Evolutionary conservation across 2,888 invertebrate species (phyloP), one percentile per base, ranked within the genome.

Genomic region (Clanis bilineata): DNA sequence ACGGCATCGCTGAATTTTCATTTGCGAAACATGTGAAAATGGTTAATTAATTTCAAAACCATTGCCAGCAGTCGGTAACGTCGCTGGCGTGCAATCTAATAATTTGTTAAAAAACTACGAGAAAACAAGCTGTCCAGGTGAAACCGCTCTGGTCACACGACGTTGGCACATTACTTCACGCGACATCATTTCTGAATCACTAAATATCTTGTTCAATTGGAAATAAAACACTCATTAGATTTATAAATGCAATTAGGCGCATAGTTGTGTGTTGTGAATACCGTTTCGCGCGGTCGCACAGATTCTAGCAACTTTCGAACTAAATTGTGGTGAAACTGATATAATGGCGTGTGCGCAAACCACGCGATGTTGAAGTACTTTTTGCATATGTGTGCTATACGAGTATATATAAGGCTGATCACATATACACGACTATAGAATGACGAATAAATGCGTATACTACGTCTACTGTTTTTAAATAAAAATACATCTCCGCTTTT

Each of bases 271-370:
- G 71, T 62, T 69, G 77, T 76, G 78, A 82, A 83, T 83, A 79
- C 77, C 85, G 90, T 84, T 79, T 77, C 87, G 85, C 87, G 81
- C 83, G 89, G 86, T 76, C 83, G 87, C 77, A 68, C 73, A 66
- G 63, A 68, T 64, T 71, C 74, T 66, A 62, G 63, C 73, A 73
- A 84, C 89, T 89, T 90, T 90, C 88, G 75, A 87, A 76, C 80
- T 75, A 87, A 86, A 85, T 82, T 79, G 79, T 77, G 80, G 87
- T 83, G 88, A 89, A 91, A 88, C 78, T 81, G 78, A 85, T 82
- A 82, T 81, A 85, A 86, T 82, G 79, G 76, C 71, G 73, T 61
- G 62, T 62, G 65, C 57, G 63, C 67, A 66, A 62, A 57, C 79
- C 83, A 85, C 83, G 80, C 82, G 77, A 83, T 78, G 67, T 58